phyloP scores from a whole-genome alignment of 2,113 vertebrate species.

The Todiramphus chloris region DNA sequence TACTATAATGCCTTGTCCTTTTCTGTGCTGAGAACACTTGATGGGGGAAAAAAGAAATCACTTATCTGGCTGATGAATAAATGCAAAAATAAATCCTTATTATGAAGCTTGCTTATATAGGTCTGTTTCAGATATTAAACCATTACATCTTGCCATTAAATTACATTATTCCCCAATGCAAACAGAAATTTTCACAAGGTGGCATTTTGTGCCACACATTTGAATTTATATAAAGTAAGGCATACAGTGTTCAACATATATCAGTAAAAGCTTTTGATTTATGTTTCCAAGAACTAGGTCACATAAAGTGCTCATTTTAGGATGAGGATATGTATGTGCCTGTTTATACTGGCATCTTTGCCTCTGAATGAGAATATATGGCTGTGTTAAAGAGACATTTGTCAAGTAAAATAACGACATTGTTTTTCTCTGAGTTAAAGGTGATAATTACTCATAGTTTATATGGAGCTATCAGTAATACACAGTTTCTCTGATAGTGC shows the following conservation, averaged over 20 bases:
- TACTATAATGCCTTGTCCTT: constrained; percentile 20
- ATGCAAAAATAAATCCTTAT: constrained; percentile 67
- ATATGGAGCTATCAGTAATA: neutral
- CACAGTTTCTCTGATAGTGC: neutral
- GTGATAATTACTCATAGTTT: constrained; percentile 32
- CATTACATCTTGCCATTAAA: constrained; percentile 55
- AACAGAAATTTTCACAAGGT: constrained; percentile 48
- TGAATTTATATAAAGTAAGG: constrained; percentile 51
- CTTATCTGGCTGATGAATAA: constrained; percentile 52
- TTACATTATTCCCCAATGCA: constrained; percentile 25
- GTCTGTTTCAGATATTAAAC: constrained; percentile 50
- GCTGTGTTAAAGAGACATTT: constrained; percentile 12
- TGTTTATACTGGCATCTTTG: neutral
- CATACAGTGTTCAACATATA: constrained; percentile 3
- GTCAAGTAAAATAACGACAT: constrained; percentile 3
- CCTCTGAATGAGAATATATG: neutral
- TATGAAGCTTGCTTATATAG: constrained; percentile 42
- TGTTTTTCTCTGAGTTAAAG: constrained; percentile 24
- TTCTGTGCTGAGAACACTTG: constrained; percentile 28
- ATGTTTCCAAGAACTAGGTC: constrained; percentile 43
- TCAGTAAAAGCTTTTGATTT: constrained; percentile 48
- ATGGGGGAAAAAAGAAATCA: neutral
- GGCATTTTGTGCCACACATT: constrained; percentile 32
- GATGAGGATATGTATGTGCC: neutral
- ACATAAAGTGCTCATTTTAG: constrained; percentile 48